Conservation (phyloP, 2,797 vertebrate genomes). For the Anisognathus igniventris region DNA sequence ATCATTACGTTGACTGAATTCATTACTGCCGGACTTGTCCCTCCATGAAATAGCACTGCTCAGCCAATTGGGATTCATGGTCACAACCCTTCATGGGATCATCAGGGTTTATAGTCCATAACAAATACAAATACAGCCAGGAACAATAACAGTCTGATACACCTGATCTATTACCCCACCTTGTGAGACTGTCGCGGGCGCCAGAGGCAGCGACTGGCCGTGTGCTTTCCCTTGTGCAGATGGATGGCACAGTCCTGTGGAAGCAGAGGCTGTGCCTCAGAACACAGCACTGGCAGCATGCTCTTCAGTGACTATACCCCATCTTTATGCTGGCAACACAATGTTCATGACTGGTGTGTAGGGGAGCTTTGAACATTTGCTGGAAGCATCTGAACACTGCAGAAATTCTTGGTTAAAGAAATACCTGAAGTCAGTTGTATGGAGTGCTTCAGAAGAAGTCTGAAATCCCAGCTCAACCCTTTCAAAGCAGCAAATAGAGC, state of each 20-base stretch:
- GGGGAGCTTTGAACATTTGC: background rate
- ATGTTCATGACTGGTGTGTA: rapidly evolving
- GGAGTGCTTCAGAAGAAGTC: background rate
- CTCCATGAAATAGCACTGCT: constrained; percentile 50
- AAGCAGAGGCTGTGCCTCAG: background rate
- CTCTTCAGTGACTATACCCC: background rate
- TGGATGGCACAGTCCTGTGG: rapidly evolving
- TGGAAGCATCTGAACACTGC: background rate
- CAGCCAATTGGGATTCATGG: constrained; percentile 63
- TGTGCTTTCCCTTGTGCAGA: background rate
- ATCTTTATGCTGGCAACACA: background rate
- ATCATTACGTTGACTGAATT: constrained; percentile 59
- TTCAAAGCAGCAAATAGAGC: background rate
- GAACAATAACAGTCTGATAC: constrained; percentile 21
- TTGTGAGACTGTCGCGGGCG: background rate
- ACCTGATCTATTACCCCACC: constrained; percentile 9
- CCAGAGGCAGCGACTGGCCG: background rate
- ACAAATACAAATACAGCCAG: constrained; percentile 67
- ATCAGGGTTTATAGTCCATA: constrained; percentile 67
- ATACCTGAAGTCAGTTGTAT: background rate
- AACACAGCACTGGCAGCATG: background rate
- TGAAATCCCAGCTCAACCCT: background rate
- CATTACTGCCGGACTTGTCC: constrained; percentile 20
- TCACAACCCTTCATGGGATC: constrained; percentile 51
- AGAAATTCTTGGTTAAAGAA: background rate